Evolutionary conservation across 2,888 invertebrate genomes (phyloP).

Genomic region (Diaphora mendica): DNA sequence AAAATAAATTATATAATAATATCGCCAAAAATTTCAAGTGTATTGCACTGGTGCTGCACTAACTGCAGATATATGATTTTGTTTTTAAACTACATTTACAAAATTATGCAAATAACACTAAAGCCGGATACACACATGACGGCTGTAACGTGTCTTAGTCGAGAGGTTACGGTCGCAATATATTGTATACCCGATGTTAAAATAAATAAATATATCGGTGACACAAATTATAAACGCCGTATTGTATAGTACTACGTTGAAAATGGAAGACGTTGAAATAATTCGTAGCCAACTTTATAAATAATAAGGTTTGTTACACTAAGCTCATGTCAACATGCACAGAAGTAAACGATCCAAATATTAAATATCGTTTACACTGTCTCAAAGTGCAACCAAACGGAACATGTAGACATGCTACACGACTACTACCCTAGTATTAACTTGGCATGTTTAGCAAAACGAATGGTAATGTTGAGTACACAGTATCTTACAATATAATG

Average conservation of each 20-base stretch:
- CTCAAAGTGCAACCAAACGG: constrained; percentile 42
- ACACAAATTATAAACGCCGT: constrained; percentile 48
- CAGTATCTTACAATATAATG: constrained; percentile 49
- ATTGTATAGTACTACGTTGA: constrained; percentile 57
- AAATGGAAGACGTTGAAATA: constrained; percentile 85
- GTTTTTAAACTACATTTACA: constrained; percentile 58
- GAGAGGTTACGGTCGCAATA: constrained; percentile 11
- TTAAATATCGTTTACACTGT: constrained; percentile 29
- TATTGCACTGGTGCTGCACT: constrained; percentile 82
- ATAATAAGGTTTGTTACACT: constrained; percentile 67
- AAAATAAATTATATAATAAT: constrained; percentile 74
- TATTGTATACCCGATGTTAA: constrained; percentile 29
- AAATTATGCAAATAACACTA: constrained; percentile 56
- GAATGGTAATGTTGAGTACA: constrained; percentile 50
- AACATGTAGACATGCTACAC: constrained; percentile 28
- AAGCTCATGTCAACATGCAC: constrained; percentile 68
- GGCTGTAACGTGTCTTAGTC: background rate
- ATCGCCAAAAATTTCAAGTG: constrained; percentile 70
- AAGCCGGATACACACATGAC: constrained; percentile 41
- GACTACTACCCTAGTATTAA: constrained; percentile 42
- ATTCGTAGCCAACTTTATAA: constrained; percentile 84
- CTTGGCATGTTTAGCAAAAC: constrained; percentile 37
- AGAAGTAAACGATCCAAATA: constrained; percentile 49
- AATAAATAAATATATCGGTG: constrained; percentile 28
- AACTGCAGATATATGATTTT: constrained; percentile 67